Base-by-base conservation (phyloP, 2,797 vertebrate genomes). In the Sebastolobus alascanus region DNA sequence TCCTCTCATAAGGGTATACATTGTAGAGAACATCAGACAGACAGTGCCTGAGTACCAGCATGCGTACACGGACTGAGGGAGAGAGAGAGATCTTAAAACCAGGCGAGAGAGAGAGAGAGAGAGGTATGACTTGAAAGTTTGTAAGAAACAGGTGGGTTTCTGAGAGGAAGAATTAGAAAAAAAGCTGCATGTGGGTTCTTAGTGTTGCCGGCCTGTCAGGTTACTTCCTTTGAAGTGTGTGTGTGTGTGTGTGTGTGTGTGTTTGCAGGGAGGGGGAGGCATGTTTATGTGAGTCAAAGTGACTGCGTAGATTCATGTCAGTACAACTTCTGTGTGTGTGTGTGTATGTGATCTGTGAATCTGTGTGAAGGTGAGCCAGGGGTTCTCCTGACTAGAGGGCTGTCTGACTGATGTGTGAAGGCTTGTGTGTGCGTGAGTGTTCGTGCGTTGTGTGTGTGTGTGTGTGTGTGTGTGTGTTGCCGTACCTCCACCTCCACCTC, bases 291-390 rank as follows among this genome's bases (percentile, higher is more conserved):
- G 93, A 91, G 87, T 94, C 92, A 94, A 93, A 92, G 89, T 90
- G 87, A 91, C 88, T 90, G 91, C 77, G 85, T 85, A 85, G 88
- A 91, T 92, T 93, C 90, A 90, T 93, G 92, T 94, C 89, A 85
- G 91, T 84, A 90, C 90, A 93, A 88, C 83, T 77, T 91, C 75
- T 46, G 38, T 66, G 74, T 65, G 74, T 77, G 76, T 35, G 40
- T 67, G 78, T 68, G 89, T 79, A 85, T 87, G 80, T 84, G 93
- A 94, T 93, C 88, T 94, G 83, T 91, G 83, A 89, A 93, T 95
- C 92, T 94, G 92, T 96, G 94, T 96, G 96, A 96, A 95, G 95
- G 88, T 94, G 89, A 95, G 95, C 96, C 95, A 96, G 96, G 94
- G 96, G 95, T 95, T 95, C 93, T 96, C 95, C 95, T 95, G 93